These are phyloP conservation scores for Syrphus vitripennis DNA, from an alignment of 2,888 invertebrate species.

Conservation along the genomic window DNA sequence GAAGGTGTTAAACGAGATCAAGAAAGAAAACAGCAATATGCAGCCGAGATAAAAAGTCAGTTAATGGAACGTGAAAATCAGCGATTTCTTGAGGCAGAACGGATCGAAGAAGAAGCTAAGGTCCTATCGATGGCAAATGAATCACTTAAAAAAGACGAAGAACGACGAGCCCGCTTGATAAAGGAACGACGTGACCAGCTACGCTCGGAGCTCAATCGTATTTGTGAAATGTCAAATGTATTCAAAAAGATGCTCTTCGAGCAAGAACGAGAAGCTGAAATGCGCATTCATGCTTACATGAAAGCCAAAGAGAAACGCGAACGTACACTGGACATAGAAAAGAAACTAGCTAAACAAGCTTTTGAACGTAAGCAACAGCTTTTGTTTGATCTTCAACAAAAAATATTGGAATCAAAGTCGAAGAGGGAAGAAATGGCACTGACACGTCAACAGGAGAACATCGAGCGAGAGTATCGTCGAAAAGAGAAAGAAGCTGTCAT, in stretches of 20 bases:
- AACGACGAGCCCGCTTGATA: conserved; percentile 75
- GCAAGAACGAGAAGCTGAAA: conserved; percentile 79
- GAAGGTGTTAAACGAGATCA: conserved; percentile 74
- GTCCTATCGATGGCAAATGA: conserved; percentile 76
- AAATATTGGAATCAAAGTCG: conserved; percentile 76
- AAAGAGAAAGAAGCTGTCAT: conserved; percentile 78
- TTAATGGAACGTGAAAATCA: conserved; percentile 77
- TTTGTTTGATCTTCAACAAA: conserved; percentile 77
- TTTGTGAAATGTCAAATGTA: conserved; percentile 77
- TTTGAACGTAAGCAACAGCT: conserved; percentile 79
- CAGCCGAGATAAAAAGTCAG: conserved; percentile 78
- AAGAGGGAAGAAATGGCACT: conserved; percentile 78
- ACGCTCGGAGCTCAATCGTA: conserved; percentile 78
- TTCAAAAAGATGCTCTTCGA: conserved; percentile 79
- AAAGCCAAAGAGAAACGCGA: conserved; percentile 78
- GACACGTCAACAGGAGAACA: conserved; percentile 78
- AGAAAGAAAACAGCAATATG: conserved; percentile 77
- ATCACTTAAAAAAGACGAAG: conserved; percentile 77
- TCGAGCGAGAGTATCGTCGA: conserved; percentile 80
- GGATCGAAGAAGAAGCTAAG: conserved; percentile 79
- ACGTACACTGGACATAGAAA: conserved; percentile 76
- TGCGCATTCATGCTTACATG: conserved; percentile 79
- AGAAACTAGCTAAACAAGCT: conserved; percentile 77
- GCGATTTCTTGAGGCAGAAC: conserved; percentile 79
- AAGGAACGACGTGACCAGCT: conserved; percentile 77